Evolutionary conservation across 2,113 vertebrate species (phyloP), one percentile per base, ranked within the genome.

Genomic region (Tauraco erythrolophus): DNA sequence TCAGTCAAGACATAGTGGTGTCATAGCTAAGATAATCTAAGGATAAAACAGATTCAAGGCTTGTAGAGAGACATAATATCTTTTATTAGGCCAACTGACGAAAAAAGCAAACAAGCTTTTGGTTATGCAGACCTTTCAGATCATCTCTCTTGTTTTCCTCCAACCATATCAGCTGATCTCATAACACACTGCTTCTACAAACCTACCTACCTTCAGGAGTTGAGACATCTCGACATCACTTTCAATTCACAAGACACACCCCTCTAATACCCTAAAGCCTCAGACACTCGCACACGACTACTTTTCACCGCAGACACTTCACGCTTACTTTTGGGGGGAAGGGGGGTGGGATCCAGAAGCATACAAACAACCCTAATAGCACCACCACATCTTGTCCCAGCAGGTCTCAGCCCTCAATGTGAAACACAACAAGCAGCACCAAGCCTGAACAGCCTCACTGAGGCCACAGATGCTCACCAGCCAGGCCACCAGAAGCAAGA

Each of bases 1-100:
- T 9, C 27, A 85, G 53, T 43, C 48, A 78, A 54, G 61, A 75
- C 83, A 80, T 2, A 81, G 8, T 22, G 37, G n/a, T 54, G 25
- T 58, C 37, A 35, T 30, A 77, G 30, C 76, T 33, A 70, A 66
- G 28, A 62, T 1, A 3, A 30, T 60, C 43, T 58, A 84, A 62
- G 19, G 18, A 91, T 33, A 84, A 86, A 94, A 74, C 13, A 81
- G 24, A 83, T 66, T 37, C 31, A 72, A 89, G 30, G 37, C 37
- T 62, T 51, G 27, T 11, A 74, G 54, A 72, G 5, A 65, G 50
- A 50, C 0, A 0, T 5, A 85, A 2, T 22, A 27, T 8, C 24
- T 76, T 92, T 41, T 28, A 50, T 30, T 74, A 70, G 18, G 24
- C 25, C 33, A 85, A 54, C 14, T 30, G 23, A 61, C 24, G 39